Evolutionary conservation across 2,797 vertebrate genomes (phyloP), one percentile per base, ranked within the genome.

Genomic region (Lepilemur septentrionalis): DNA sequence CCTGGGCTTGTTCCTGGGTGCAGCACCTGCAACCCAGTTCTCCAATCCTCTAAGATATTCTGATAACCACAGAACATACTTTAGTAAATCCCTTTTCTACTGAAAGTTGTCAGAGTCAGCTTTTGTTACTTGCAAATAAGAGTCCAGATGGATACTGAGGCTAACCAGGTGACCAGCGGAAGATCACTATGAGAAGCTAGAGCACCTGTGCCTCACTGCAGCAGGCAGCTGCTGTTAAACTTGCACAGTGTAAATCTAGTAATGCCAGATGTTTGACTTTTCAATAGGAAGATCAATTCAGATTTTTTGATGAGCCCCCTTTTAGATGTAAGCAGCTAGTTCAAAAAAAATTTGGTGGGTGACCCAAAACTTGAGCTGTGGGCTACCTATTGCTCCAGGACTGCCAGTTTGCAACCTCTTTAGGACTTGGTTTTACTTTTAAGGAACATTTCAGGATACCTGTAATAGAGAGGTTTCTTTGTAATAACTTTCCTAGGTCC

Each of bases 161-260:
- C 59, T 59, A 69, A 15, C 10, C 48, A 28, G 72, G n/a, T 46
- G 46, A 59, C 23, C 32, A 55, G 46, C 23, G 86, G 35, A 69
- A 50, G 22, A 10, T 1, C 35, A 5, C 65, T 20, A 0, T 28
- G 48, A 70, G 65, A 43, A 59, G 12, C 46, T 4, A 0, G 20
- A 1, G 43, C 1, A 8, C 12, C 14, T 22, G 1, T 0, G 0
- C 17, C 32, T 59, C 41, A 17, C 15, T 28, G 28, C 52, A 30
- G 35, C 59, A 70, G 6, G 63, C 12, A 79, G 83, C 41, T 78
- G 5, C 63, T 70, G 4, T 52, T 59, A n/a, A 41, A n/a, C 46
- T 0, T 48, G 32, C 7, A 32, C 2, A 22, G 32, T 14, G n/a
- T 41, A 11, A 89, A 43, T 17, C 13, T 48, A 20, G 5, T 81